Base-by-base conservation (phyloP, 2,888 invertebrate genomes). In the Dioctria rufipes region DNA sequence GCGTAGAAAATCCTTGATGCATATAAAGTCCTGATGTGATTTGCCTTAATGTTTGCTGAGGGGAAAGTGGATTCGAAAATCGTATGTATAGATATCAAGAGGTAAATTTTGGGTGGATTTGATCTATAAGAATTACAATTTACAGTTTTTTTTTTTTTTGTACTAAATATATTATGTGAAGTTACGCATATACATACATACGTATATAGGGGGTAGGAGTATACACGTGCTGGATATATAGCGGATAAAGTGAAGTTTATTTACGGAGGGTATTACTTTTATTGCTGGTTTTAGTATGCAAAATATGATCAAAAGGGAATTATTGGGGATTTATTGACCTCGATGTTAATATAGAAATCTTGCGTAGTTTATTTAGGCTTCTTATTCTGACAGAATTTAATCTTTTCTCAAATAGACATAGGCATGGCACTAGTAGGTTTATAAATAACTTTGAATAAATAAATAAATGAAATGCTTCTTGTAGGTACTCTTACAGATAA, bases 1-100 rank as follows among this genome's bases (percentile, higher is more conserved):
- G 71, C 71, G 51, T 54, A 71, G 51, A 71, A 71, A 71, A 71
- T 71, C 54, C 71, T 40, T 71, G 71, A 71, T 71, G 71, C 71
- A 71, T 71, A 54, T 71, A 71, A 71, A 71, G 51, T 71, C 71
- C 49, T 71, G 71, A 71, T 51, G 71, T 71, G 71, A 71, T 71
- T 71, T 54, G 49, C 71, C 51, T 54, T 71, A 71, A 71, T 71
- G 71, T 54, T 54, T 71, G 71, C 67, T 46, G 43, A 46, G 13
- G 42, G 54, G 54, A 46, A 25, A n/a, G 40, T 43, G 37, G 37
- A 13, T 39, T 40, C 6, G 5, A 4, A 11, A 46, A 40, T 46
- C n/a, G 40, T 37, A 37, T 13, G 25, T 25, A 25, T 25, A 25
- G 25, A 51, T 4, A 46, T 51, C 11, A 11, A 4, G 43, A 67